Percentiles rank a stretch among this genome's conserved stretches.
phyloP scores from a whole-genome alignment of 2,888 invertebrate species.

The Caenorhabditis becei region DNA sequence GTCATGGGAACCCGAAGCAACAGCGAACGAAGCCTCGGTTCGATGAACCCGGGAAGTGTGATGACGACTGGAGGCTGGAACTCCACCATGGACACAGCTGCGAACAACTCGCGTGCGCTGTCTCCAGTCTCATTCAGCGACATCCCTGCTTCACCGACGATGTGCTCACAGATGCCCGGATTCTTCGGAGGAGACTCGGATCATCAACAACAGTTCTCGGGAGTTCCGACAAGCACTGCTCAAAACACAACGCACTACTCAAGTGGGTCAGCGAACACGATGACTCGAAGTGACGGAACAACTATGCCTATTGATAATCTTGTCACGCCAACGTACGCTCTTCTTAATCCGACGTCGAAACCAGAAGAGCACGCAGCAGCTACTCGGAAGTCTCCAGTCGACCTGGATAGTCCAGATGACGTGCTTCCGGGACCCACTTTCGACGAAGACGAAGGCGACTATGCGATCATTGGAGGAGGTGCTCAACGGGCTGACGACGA shows the following conservation, averaged over 20 bases:
- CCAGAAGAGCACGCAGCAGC: not conserved
- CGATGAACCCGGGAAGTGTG: conserved; percentile 54
- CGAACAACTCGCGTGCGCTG: conserved; percentile 69
- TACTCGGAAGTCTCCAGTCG: conserved; percentile 18
- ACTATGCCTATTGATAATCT: conserved; percentile 42
- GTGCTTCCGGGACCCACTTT: conserved; percentile 51
- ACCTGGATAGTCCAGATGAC: conserved; percentile 50
- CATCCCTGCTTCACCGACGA: conserved; percentile 77
- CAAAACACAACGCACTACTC: conserved; percentile 47
- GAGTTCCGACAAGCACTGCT: not conserved
- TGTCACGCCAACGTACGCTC: conserved; percentile 42
- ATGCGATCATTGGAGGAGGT: conserved; percentile 48
- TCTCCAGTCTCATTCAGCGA: conserved; percentile 75
- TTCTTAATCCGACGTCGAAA: conserved; percentile 9
- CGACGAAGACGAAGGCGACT: conserved; percentile 56
- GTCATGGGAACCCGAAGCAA: conserved; percentile 68
- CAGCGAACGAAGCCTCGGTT: conserved; percentile 59
- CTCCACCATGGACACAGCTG: conserved; percentile 68
- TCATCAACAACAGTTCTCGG: not conserved
- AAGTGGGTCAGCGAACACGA: conserved; percentile 56
- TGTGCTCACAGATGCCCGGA: conserved; percentile 58
- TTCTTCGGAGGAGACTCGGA: not conserved
- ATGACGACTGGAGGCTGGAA: conserved; percentile 66
- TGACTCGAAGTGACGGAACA: conserved; percentile 49
- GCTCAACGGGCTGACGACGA: conserved; percentile 47